Percentiles rank a stretch among this genome's conserved stretches.
Evolutionary conservation across 2,797 vertebrate species (phyloP).

Genomic region (Sebastes variabilis): DNA sequence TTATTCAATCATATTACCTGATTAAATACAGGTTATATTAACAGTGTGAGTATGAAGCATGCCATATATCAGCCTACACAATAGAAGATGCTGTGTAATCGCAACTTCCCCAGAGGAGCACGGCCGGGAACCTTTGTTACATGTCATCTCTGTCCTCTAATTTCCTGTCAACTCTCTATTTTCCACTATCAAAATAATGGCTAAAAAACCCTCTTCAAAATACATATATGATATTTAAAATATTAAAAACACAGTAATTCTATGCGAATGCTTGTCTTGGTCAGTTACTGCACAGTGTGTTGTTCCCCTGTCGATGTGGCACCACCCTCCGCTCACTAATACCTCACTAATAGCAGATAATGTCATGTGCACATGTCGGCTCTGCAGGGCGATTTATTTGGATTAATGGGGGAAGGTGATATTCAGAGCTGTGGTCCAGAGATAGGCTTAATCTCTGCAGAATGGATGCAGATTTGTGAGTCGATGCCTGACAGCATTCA

Average conservation of each 20-base stretch:
- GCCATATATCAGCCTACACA: neutral
- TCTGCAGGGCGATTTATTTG: conserved; percentile 63
- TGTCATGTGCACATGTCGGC: conserved; percentile 67
- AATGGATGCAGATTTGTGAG: conserved; percentile 37
- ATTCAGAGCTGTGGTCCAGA: conserved; percentile 54
- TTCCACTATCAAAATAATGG: neutral
- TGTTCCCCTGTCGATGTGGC: conserved; percentile 3
- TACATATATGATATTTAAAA: neutral
- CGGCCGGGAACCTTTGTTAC: neutral
- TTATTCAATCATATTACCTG: neutral
- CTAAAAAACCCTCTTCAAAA: neutral
- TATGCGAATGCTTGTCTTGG: conserved; percentile 6
- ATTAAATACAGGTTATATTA: neutral
- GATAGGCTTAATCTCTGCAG: conserved; percentile 63
- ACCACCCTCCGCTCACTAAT: conserved; percentile 55
- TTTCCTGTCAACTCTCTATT: neutral
- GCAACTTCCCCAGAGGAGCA: neutral
- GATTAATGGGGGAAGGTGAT: conserved; percentile 77
- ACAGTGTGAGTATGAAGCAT: neutral
- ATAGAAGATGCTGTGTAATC: neutral
- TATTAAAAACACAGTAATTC: neutral
- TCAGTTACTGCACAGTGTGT: conserved; percentile 10
- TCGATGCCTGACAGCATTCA: neutral
- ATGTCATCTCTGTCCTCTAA: neutral
- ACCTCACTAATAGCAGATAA: conserved; percentile 74